Base-by-base conservation (phyloP, 2,888 invertebrate species). In the Bursaphelenchus okinawaensis region DNA sequence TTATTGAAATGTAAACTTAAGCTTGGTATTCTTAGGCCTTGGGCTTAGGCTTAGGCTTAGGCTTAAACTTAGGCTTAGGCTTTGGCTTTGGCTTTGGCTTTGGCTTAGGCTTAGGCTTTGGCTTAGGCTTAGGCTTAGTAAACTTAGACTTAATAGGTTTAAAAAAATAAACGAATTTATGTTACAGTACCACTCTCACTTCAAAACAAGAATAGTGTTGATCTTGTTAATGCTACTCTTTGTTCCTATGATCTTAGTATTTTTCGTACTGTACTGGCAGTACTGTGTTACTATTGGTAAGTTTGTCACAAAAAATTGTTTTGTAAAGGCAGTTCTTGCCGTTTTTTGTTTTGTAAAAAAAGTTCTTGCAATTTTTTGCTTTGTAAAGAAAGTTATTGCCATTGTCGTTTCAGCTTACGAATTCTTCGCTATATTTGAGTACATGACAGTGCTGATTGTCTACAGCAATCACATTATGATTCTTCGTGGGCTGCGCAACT, bases 321-420 rank as follows among this genome's bases (percentile, higher is more conserved):
- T 24, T 19, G 56, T n/a, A n/a, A 40, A 4, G 54, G 7, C 16
- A 52, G 52, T 7, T n/a, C n/a, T n/a, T n/a, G n/a, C n/a, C n/a
- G n/a, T n/a, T n/a, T 23, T 7, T 7, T 23, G 8, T 52, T 19
- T 4, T 3, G 9, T 40, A 12, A 8, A 24, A 26, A 24, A 7
- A 8, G 2, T 9, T 29, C 12, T 29, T 29, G 29, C 7, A 12
- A 29, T 29, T 29, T 29, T 29, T 29, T 7, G 29, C 29, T 29
- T 66, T 54, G 20, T 20, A 60, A n/a, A 2, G 23, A 2, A 67
- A 23, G n/a, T 22, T 1, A 3, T 40, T 40, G 40, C 40, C 12
- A 40, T 9, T n/a, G 26, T 28, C 54, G 29, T 63, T 68, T 68
- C 52, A 70, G 69, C 69, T 9, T 69, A 69, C 56, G 58, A 70